These are phyloP conservation scores for Dicranocentrus wangi DNA, from an alignment of 2,888 invertebrate genomes.

Conservation along the genomic window DNA sequence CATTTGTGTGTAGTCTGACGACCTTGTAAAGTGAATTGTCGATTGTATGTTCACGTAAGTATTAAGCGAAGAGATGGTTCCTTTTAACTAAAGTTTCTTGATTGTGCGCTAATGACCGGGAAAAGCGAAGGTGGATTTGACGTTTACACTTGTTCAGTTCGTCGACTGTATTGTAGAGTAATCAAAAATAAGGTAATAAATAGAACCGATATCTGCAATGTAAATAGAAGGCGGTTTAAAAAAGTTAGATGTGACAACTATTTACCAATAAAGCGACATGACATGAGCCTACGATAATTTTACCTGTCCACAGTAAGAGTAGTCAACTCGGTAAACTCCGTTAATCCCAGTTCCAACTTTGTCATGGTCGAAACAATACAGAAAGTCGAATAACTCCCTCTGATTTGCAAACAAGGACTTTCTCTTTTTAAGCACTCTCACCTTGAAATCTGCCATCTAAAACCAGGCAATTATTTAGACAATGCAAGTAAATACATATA, in stretches of 20 bases:
- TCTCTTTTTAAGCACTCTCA: neutral
- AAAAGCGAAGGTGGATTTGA: no score
- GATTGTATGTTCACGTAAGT: no score
- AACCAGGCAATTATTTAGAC: no score
- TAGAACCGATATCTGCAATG: slow-evolving; percentile 1
- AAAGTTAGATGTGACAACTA: no score
- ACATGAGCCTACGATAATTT: neutral
- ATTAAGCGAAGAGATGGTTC: no score
- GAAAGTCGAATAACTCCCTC: slow-evolving; percentile 1
- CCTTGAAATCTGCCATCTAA: slow-evolving; percentile 34
- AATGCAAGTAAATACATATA: no score
- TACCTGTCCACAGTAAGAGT: slow-evolving; percentile 38
- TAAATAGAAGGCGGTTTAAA: neutral
- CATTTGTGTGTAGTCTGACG: no score
- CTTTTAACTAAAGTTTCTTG: no score
- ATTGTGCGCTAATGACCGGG: no score
- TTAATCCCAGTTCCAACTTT: slow-evolving; percentile 21
- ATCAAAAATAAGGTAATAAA: slow-evolving; percentile 34
- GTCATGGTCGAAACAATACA: slow-evolving; percentile 16
- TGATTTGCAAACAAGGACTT: neutral
- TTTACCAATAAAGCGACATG: no score
- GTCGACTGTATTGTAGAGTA: slow-evolving; percentile 31
- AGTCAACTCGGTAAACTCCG: slow-evolving; percentile 23
- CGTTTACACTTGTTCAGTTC: no score
- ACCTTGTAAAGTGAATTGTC: no score